Evolutionary conservation across 2,113 vertebrate genomes (phyloP), one percentile per base, ranked within the genome.

Genomic region (Sinocyclocheilus grahami): DNA sequence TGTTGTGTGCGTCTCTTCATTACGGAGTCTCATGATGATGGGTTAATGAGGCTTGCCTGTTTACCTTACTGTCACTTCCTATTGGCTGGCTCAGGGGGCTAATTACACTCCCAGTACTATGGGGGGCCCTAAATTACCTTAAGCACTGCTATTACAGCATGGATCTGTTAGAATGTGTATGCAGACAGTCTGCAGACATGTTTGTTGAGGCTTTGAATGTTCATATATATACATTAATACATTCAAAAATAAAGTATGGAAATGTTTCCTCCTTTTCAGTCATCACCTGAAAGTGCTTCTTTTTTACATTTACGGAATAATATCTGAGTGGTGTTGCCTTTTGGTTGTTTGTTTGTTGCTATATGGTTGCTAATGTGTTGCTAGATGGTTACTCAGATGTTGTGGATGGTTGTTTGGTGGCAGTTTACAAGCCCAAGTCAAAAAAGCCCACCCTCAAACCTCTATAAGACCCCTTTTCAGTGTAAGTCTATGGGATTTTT

Each of bases 31-130:
- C 60, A 42, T 79, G 78, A 86, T 85, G 85, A 86, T 82, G 82
- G 74, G 33, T 78, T 86, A 88, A 88, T 85, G 87, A 88, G 78
- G 78, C 71, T 53, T 88, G 62, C 77, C 53, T 87, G 86, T 84
- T 84, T 87, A 74, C 83, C 60, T 87, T 87, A 77, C 79, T 67
- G 78, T 81, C 71, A 76, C 42, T 85, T 84, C 83, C 78, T 75
- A 77, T 79, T 86, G 78, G 39, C 37, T 60, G 78, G 27, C 55
- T 81, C 86, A 87, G 80, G 80, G 42, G 77, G n/a, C 76, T 84
- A 85, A 89, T 87, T 87, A 89, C 63, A 53, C 55, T 58, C 55
- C 81, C 16, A 39, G 51, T 78, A 63, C 33, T 71, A 67, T 20
- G 22, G 48, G 82, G 69, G 20, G 3, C 2, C 69, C 78, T 82